A percentile compares a stretch with the other conserved stretches of the same genome.
These are phyloP conservation scores for Drosophila barbarae DNA, from an alignment of 2,888 invertebrate genomes.

Conservation along the genomic window DNA sequence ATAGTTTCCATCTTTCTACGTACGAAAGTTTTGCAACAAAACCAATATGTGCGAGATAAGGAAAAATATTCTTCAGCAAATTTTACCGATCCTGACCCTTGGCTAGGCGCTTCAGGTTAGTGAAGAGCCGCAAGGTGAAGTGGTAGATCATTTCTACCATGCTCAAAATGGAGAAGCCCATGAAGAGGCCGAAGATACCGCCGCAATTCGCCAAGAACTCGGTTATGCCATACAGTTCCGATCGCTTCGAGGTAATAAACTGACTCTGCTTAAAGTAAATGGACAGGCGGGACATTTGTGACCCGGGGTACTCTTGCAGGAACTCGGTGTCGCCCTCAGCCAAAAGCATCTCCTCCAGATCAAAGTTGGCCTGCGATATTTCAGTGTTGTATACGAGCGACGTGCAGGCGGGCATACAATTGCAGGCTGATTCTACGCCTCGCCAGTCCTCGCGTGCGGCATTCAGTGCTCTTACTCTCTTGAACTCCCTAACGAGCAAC, in stretches of 20 bases:
- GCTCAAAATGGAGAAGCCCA: conserved; percentile 78
- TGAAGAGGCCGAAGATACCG: conserved; percentile 82
- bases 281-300: conserved; percentile 82
- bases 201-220: conserved; percentile 86
- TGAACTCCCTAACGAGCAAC: conserved; percentile 74
- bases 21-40: conserved; percentile 1
- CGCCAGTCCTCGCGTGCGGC: conserved; percentile 21
- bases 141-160: conserved; percentile 82
- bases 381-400: conserved; percentile 77
- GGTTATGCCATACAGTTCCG: conserved; percentile 84
- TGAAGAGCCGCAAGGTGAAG: conserved; percentile 75
- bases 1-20: conserved; percentile 1
- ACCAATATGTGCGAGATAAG: not conserved
- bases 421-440: conserved; percentile 64
- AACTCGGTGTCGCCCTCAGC: conserved; percentile 72
- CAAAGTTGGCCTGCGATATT: conserved; percentile 77
- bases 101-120: conserved; percentile 54
- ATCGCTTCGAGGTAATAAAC: conserved; percentile 84
- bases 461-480: conserved; percentile 56
- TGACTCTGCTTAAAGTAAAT: conserved; percentile 87
- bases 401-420: conserved; percentile 78
- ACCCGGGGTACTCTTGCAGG: conserved; percentile 78
- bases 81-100: conserved; percentile 13
- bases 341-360: conserved; percentile 71
- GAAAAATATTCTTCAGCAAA: not conserved